Percentiles rank a stretch among this genome's conserved stretches.
These are phyloP conservation scores for Carettochelys insculpta DNA, from an alignment of 2,113 vertebrate species.

Conservation along the genomic window DNA sequence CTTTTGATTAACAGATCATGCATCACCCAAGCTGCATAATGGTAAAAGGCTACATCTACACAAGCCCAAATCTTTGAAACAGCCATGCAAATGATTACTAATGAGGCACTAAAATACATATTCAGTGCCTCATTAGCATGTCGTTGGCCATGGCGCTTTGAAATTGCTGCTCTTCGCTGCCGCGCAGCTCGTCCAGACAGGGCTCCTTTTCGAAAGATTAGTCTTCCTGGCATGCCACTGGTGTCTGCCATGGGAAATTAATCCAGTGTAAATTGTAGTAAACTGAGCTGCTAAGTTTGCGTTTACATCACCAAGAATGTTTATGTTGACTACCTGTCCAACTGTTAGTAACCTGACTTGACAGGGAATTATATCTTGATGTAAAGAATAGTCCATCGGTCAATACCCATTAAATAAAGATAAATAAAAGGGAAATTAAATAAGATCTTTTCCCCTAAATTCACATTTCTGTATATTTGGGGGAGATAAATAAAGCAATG, in stretches of 20 bases:
- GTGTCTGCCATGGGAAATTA: slow-evolving; percentile 19
- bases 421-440: slow-evolving; percentile 7
- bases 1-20: neutral
- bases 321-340: slow-evolving; percentile 21
- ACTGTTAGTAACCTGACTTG: slow-evolving; percentile 31
- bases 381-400: slow-evolving; percentile 25
- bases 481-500: neutral
- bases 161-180: too few relatives aligned
- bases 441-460: slow-evolving; percentile 9
- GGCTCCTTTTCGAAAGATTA: too few relatives aligned
- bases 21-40: neutral
- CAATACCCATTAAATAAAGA: neutral
- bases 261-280: slow-evolving; percentile 42
- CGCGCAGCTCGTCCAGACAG: too few relatives aligned
- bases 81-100: too few relatives aligned
- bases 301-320: slow-evolving; percentile 1
- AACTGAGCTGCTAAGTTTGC: slow-evolving; percentile 50
- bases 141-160: too few relatives aligned
- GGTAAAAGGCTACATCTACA: too few relatives aligned
- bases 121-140: too few relatives aligned
- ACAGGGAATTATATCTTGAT: slow-evolving; percentile 27
- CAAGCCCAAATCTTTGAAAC: too few relatives aligned
- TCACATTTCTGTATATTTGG: neutral
- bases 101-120: too few relatives aligned
- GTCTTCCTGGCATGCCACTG: slow-evolving; percentile 24